A percentile compares a stretch with the other conserved stretches of the same genome.
phyloP scores from a whole-genome alignment of 2,888 invertebrate species.

The Troides aeacus region DNA sequence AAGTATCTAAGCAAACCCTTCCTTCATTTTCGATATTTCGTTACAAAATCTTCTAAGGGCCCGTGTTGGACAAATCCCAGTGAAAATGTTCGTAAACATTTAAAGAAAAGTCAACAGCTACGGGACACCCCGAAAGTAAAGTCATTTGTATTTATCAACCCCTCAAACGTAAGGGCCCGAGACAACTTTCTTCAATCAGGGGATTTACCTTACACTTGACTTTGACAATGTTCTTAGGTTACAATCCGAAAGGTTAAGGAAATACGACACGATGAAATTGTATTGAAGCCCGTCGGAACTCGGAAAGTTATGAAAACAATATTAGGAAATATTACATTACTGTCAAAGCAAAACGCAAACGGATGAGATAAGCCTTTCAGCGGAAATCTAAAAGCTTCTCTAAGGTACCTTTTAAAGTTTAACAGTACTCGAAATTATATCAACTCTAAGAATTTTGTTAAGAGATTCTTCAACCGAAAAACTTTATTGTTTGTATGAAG shows the following conservation, averaged over 20 bases:
- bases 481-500: neutral
- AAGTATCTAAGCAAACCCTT: neutral
- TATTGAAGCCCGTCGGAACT: constrained; percentile 47
- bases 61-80: constrained; percentile 33
- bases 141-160: constrained; percentile 54
- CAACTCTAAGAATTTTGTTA: neutral
- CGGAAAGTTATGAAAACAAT: constrained; percentile 24
- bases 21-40: neutral
- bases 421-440: neutral
- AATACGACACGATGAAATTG: constrained; percentile 63
- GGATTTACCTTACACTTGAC: constrained; percentile 72
- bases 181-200: constrained; percentile 71
- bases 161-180: constrained; percentile 49
- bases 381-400: constrained; percentile 10
- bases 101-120: constrained; percentile 53
- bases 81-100: constrained; percentile 44
- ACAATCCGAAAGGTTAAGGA: constrained; percentile 64
- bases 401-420: constrained; percentile 7
- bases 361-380: constrained; percentile 21
- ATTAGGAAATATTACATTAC: constrained; percentile 26
- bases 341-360: constrained; percentile 25
- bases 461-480: neutral
- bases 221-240: constrained; percentile 71
- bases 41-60: constrained; percentile 13
- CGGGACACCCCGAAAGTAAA: constrained; percentile 49